These are phyloP conservation scores for Drosophila meridionalis DNA, from an alignment of 2,888 invertebrate genomes.

Conservation along the genomic window DNA sequence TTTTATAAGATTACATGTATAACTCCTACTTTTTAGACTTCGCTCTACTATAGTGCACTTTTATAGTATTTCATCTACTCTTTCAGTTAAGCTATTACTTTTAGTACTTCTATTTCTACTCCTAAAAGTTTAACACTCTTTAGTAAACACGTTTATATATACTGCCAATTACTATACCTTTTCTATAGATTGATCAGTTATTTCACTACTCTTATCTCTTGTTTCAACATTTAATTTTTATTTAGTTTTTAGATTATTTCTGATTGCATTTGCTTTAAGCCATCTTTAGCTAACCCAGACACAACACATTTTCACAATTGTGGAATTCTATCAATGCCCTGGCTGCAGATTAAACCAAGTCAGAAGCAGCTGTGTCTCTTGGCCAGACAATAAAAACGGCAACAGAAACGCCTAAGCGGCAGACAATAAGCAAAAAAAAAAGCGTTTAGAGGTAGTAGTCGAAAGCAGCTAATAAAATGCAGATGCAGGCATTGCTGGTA, in stretches of 20 bases:
- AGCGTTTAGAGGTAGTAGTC: neutral
- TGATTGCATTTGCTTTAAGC: slow-evolving; percentile 1
- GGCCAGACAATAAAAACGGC: slow-evolving; percentile 5
- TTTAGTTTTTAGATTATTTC: neutral
- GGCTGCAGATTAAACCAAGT: slow-evolving; percentile 13
- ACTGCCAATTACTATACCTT: rapidly evolving
- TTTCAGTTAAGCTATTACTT: too few species aligned
- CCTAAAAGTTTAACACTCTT: neutral
- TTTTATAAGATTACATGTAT: too few species aligned
- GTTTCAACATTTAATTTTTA: neutral
- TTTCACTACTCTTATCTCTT: neutral
- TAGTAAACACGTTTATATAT: neutral
- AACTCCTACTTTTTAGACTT: too few species aligned
- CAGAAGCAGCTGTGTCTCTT: slow-evolving; percentile 22
- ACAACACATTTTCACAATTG: slow-evolving; percentile 11
- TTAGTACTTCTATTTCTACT: too few species aligned
- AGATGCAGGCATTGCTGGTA: slow-evolving; percentile 6
- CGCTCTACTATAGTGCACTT: too few species aligned
- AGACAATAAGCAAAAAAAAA: neutral
- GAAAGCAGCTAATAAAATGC: slow-evolving; percentile 42
- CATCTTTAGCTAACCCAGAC: neutral
- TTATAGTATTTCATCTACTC: too few species aligned
- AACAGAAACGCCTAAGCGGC: slow-evolving; percentile 4
- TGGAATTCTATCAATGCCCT: slow-evolving; percentile 7
- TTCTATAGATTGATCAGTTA: neutral